These are phyloP conservation scores for Podabrus alpinus DNA, from an alignment of 2,888 invertebrate species.

Conservation along the genomic window DNA sequence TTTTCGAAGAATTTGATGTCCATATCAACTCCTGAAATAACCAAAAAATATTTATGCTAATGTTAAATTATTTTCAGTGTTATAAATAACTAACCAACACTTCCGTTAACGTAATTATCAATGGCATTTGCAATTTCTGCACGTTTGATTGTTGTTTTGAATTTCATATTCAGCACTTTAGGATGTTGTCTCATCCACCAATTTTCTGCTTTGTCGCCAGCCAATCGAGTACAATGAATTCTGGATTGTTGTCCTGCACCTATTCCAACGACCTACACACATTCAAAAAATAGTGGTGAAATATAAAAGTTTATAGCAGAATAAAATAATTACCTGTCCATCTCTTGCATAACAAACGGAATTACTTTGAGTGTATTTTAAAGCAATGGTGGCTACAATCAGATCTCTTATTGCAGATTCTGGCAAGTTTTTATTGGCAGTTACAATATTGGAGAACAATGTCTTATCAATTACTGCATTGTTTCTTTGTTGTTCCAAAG, in stretches of 20 bases:
- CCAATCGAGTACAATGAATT: slow-evolving; percentile 96
- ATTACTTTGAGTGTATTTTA: slow-evolving; percentile 98
- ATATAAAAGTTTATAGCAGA: background rate
- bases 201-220: slow-evolving; percentile 95
- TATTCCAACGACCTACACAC: slow-evolving; percentile 77
- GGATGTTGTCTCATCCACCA: slow-evolving; percentile 98
- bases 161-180: slow-evolving; percentile 78
- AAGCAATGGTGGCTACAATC: slow-evolving; percentile 92
- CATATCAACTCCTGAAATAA: slow-evolving; percentile 76
- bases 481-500: slow-evolving; percentile 87
- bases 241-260: slow-evolving; percentile 99
- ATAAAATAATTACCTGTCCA: slow-evolving; percentile 68
- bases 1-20: slow-evolving; percentile 73
- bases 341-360: slow-evolving; percentile 96
- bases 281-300: slow-evolving; percentile 3
- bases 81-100: slow-evolving; percentile 67
- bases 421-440: slow-evolving; percentile 69
- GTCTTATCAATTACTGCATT: slow-evolving; percentile 79
- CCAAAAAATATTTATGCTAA: slow-evolving; percentile 8
- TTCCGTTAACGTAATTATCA: slow-evolving; percentile 91
- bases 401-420: slow-evolving; percentile 83
- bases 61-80: background rate
- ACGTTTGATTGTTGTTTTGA: slow-evolving; percentile 83
- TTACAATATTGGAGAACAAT: slow-evolving; percentile 82
- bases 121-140: slow-evolving; percentile 94